Evolutionary conservation across 2,113 vertebrate genomes (phyloP).

Genomic region (Lagopus muta): DNA sequence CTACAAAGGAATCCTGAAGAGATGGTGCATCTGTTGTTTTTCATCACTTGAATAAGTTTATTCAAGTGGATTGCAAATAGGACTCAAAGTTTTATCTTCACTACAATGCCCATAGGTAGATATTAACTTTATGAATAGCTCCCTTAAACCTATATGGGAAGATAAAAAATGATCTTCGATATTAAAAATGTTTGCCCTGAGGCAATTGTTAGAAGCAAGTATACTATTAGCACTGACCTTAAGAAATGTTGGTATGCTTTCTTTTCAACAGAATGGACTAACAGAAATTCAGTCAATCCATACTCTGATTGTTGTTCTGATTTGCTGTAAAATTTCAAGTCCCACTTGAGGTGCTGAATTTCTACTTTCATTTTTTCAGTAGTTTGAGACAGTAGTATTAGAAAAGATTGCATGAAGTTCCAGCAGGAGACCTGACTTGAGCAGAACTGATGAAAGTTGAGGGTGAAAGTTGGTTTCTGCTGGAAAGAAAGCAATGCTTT

Average conservation of each 20-base stretch:
- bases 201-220: neutral
- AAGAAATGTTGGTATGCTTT: neutral
- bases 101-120: neutral
- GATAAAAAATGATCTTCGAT: neutral
- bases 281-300: neutral
- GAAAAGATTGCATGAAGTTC: neutral
- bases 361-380: neutral
- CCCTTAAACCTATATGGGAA: neutral
- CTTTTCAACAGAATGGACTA: neutral
- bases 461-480: neutral
- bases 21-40: neutral
- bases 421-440: accelerated
- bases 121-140: neutral
- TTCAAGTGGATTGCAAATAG: neutral
- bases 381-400: neutral
- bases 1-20: neutral
- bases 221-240: neutral
- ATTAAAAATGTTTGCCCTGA: neutral
- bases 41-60: neutral
- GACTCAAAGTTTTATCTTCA: neutral
- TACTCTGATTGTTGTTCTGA: neutral
- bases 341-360: neutral
- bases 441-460: neutral
- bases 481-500: neutral
- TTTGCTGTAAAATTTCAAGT: neutral